Percentiles rank a stretch among this genome's conserved stretches.
These are phyloP conservation scores for Drosophila quinaria DNA, from an alignment of 2,888 invertebrate genomes.

Conservation along the genomic window DNA sequence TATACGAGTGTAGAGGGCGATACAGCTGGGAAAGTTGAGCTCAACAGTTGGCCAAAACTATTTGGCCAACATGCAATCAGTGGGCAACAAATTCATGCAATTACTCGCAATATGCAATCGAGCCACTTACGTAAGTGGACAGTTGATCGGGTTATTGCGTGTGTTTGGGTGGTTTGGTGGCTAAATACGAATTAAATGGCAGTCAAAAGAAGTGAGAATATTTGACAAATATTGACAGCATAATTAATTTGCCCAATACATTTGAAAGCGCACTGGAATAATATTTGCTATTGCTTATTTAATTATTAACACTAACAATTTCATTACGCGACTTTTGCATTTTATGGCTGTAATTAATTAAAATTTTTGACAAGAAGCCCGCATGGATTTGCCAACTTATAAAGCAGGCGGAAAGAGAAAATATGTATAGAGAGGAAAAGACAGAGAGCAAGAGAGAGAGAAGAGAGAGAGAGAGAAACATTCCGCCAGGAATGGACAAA, in stretches of 20 bases:
- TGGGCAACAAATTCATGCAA: constrained; percentile 71
- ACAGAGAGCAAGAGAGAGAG: neutral
- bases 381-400: constrained; percentile 26
- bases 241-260: constrained; percentile 49
- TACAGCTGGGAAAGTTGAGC: constrained; percentile 43
- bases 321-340: constrained; percentile 57
- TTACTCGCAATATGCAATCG: constrained; percentile 54
- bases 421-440: neutral
- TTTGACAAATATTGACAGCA: constrained; percentile 71
- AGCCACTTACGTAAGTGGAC: constrained; percentile 29
- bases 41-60: constrained; percentile 68
- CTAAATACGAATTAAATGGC: constrained; percentile 29
- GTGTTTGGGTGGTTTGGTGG: neutral
- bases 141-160: neutral
- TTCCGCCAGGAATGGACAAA: constrained; percentile 16
- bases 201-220: constrained; percentile 48
- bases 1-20: neutral
- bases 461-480: neutral
- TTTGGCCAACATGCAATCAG: constrained; percentile 67
- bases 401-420: neutral
- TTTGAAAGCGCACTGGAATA: constrained; percentile 31
- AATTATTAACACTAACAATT: constrained; percentile 71
- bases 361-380: constrained; percentile 51
- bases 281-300: constrained; percentile 56
- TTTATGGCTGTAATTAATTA: constrained; percentile 68